Base-by-base conservation (phyloP, 2,888 invertebrate species). In the Lampropteryx suffumata region DNA sequence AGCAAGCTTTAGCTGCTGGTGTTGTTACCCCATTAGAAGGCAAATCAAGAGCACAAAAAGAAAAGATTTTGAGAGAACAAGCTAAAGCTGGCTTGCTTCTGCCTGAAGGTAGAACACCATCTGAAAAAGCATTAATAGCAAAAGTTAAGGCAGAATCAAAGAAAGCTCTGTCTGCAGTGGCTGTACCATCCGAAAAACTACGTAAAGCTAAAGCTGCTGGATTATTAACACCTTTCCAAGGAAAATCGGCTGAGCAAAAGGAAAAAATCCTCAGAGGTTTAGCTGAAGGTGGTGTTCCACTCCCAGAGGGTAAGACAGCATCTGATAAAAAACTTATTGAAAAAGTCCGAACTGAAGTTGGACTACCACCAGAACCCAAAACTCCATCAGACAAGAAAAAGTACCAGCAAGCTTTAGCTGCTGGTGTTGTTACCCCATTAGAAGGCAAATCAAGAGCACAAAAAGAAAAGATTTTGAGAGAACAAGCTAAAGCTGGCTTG, bases 1-100 rank as follows among this genome's bases (percentile, higher is more conserved):
- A 53, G 28, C 50, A 59, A 61, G 60, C 60, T 9, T 30, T 58
- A 43, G 40, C 55, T 3, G 62, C 60, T 0, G 72, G 71, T 0
- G 10, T 69, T 1, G 42, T 72, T 8, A 62, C 62, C 1, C 74
- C 74, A 0, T 45, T 74, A 32, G 66, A 67, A 58, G 75, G 72
- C 0, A 69, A 39, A 66, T 0, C 21, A 17, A 17, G 50, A 3
- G 46, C 46, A 2, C 55, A 72, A 40, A 66, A 59, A 58, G 53
- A 64, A 42, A 64, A 61, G 32, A 60, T 66, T 2, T 44, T 64
- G 9, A 61, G 47, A 56, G 54, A 48, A 6, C 55, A 62, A 44
- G 63, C 61, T 14, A 62, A 63, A 13, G 45, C 56, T 17, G 71
- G 66, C 1, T 11, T 69, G 2, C 42, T 60, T 1, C 43, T 73